Percentiles rank a stretch among this genome's conserved stretches.
These are phyloP conservation scores for Spisula solida DNA, from an alignment of 2,888 invertebrate species.

Conservation along the genomic window DNA sequence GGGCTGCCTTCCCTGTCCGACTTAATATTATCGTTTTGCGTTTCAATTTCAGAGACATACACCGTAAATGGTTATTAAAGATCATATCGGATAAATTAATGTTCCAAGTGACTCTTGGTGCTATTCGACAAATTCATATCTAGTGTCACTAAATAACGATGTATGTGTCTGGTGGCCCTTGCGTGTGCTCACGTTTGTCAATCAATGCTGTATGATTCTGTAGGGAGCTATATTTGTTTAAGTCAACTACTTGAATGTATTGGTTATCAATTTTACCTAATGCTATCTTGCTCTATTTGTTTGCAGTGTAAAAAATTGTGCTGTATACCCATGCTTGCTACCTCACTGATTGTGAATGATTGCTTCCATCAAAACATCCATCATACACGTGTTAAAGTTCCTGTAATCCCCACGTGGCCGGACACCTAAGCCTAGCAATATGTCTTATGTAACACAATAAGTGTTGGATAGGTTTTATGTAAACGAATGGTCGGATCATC, in stretches of 20 bases:
- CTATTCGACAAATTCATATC: background rate
- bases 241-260: background rate
- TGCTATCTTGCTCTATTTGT: background rate
- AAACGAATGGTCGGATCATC: no score
- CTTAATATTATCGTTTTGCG: no score
- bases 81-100: no score
- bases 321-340: background rate
- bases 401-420: background rate
- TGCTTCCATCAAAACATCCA: background rate
- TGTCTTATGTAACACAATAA: no score
- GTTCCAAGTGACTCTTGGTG: no score
- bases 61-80: no score
- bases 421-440: no score
- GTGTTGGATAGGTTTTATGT: no score
- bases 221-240: background rate
- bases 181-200: background rate
- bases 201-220: background rate
- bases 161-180: background rate
- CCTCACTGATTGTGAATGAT: no score
- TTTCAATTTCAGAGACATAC: no score
- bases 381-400: background rate
- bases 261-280: conserved; percentile 1
- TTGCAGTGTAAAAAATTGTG: background rate
- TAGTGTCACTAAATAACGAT: background rate
- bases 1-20: no score